These are phyloP conservation scores for Phrixothrix hirtus DNA, from an alignment of 2,888 invertebrate species.

Conservation along the genomic window DNA sequence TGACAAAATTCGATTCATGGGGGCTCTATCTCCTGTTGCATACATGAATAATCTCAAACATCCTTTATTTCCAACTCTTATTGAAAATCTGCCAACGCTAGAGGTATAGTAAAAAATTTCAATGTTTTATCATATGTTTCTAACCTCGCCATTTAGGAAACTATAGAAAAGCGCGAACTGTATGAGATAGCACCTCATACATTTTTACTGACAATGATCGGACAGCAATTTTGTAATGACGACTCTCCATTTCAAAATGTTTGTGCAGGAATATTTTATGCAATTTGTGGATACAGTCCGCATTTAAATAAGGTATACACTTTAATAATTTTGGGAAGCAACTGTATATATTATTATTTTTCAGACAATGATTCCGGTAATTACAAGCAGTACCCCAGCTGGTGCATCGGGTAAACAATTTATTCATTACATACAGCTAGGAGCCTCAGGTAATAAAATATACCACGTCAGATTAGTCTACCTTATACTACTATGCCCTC, in stretches of 20 bases:
- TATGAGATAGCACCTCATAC: constrained; percentile 4
- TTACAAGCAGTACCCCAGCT: constrained; percentile 4
- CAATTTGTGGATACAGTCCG: constrained; percentile 51
- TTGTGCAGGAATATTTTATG: constrained; percentile 7
- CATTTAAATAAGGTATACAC: constrained; percentile 59
- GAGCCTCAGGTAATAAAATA: neutral
- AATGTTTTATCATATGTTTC: neutral
- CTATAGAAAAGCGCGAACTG: neutral
- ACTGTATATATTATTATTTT: too few species aligned
- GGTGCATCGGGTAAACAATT: constrained; percentile 2
- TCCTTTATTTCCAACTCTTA: constrained; percentile 39
- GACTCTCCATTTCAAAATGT: constrained; percentile 4
- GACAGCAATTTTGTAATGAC: constrained; percentile 14
- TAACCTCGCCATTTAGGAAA: constrained; percentile 1
- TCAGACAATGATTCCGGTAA: constrained; percentile 7
- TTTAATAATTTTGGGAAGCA: too few species aligned
- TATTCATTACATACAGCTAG: constrained; percentile 1
- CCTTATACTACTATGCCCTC: too few species aligned
- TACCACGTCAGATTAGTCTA: too few species aligned
- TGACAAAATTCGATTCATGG: constrained; percentile 62
- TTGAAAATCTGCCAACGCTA: too few species aligned
- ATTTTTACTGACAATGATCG: neutral
- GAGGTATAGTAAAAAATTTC: constrained; percentile 57
- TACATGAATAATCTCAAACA: constrained; percentile 57
- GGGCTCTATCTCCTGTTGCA: constrained; percentile 65